Base-by-base conservation (phyloP, 1,140 invertebrate genomes). In the Bursaphelenchus mucronatus region DNA sequence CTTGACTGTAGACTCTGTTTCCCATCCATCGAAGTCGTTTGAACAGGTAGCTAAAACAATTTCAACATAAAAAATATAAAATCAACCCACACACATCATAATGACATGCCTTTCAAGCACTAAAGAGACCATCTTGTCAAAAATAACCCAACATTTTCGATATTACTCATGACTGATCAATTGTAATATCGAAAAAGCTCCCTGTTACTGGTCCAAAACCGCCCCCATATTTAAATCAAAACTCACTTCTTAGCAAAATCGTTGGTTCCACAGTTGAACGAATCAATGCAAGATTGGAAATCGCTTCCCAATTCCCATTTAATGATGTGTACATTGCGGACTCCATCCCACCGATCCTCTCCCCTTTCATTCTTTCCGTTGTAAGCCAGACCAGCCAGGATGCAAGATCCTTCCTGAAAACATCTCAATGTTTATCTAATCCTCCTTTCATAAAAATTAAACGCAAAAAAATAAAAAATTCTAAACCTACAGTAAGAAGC, bases 241-340 rank as follows among this genome's bases (percentile, higher is more conserved):
- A 68, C 76, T 70, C 59, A 84, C 83, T 82, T 83, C 63, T 79
- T 74, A 75, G 83, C 83, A 76, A 84, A 84, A 39, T 73, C 76
- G 66, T 85, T 84, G 3, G 83, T 84, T 67, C 83, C 83, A 57
- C 80, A 65, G 67, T 84, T 84, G 70, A 85, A 85, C 10, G 81
- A 76, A 10, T 79, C 72, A 41, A 85, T 79, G 30, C 81, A 64
- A 17, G 82, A 78, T 17, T 74, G 66, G 55, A 81, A 81, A 10
- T 81, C 78, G 46, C 66, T 66, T 13, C 79, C 81, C 5, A 74
- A 68, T 66, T 84, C 83, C 58, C 77, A 82, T 52, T 76, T 71
- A 11, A 61, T 61, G 11, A 84, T 73, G 46, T 81, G 74, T 43
- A 85, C 68, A 68, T 84, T 83, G 21, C 82, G 76, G 66, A 82